phyloP scores from a whole-genome alignment of 2,888 invertebrate genomes.

The Drosophila infuscata region DNA sequence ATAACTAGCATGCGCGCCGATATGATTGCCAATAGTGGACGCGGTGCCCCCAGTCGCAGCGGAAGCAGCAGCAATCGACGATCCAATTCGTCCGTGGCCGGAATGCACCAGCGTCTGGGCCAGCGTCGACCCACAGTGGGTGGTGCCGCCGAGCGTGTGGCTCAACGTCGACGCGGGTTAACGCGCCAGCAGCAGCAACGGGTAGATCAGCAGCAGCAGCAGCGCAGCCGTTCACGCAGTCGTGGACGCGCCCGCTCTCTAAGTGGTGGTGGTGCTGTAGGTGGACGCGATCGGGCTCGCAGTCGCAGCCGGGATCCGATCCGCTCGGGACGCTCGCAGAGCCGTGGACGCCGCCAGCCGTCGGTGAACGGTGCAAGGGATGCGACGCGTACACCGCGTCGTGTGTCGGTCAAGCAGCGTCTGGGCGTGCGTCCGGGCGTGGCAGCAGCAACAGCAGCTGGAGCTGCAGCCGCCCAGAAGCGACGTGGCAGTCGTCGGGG shows the following conservation, averaged over 20 bases:
- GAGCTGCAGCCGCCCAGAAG: conserved; percentile 37
- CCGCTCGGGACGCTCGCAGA: conserved; percentile 43
- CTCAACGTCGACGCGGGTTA: conserved; percentile 61
- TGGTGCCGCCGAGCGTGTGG: conserved; percentile 79
- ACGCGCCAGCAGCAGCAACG: conserved; percentile 39
- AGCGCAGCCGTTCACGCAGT: conserved; percentile 73
- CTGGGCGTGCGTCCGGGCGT: conserved; percentile 76
- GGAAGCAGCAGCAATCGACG: conserved; percentile 69
- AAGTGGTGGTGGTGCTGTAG: conserved; percentile 17
- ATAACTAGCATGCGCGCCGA: conserved; percentile 85
- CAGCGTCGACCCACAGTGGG: conserved; percentile 66
- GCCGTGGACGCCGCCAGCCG: conserved; percentile 51
- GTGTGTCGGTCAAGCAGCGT: conserved; percentile 81
- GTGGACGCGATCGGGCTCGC: conserved; percentile 34
- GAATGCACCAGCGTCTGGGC: conserved; percentile 79
- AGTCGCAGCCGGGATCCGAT: conserved; percentile 41
- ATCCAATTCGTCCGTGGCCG: conserved; percentile 70
- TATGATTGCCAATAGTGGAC: conserved; percentile 70
- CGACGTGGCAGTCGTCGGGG: conserved; percentile 55
- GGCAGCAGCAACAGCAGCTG: conserved; percentile 30
- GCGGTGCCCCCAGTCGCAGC: conserved; percentile 51
- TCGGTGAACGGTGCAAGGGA: conserved; percentile 36
- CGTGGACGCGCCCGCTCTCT: conserved; percentile 65
- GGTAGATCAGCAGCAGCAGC: conserved; percentile 23
- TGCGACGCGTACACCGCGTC: conserved; percentile 30